These are phyloP conservation scores for Galaxea fascicularis DNA, from an alignment of 92 coral and sea anemone genomes.

Conservation along the genomic window DNA sequence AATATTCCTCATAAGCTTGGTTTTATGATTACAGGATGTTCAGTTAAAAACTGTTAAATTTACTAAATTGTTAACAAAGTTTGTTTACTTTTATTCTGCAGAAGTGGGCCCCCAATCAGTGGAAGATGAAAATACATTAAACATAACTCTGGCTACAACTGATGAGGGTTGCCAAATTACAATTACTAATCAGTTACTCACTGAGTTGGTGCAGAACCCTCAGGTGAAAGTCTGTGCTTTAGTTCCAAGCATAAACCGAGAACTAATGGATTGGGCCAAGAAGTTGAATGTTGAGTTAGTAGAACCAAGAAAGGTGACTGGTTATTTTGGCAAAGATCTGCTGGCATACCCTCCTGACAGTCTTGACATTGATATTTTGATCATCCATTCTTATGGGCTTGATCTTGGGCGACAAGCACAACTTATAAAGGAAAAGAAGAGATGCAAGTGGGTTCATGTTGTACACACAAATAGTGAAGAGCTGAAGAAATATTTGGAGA, in stretches of 20 bases:
- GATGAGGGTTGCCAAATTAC: slow-evolving; percentile 20
- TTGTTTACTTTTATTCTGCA: neutral
- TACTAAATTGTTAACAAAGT: too few relatives aligned
- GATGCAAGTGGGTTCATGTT: slow-evolving; percentile 38
- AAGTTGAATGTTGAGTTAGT: slow-evolving; percentile 26
- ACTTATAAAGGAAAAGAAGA: neutral
- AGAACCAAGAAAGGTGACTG: neutral
- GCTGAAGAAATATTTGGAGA: slow-evolving; percentile 15
- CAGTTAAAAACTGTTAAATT: too few relatives aligned
- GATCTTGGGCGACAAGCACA: slow-evolving; percentile 27
- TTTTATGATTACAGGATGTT: too few relatives aligned
- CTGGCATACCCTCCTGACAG: slow-evolving; percentile 31
- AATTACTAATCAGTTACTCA: slow-evolving; percentile 3
- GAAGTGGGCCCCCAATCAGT: neutral
- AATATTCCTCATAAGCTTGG: too few relatives aligned
- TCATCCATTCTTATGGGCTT: slow-evolving; percentile 22
- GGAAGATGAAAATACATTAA: neutral
- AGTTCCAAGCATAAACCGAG: slow-evolving; percentile 24
- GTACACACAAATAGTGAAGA: slow-evolving; percentile 34
- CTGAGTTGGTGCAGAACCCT: slow-evolving; percentile 27
- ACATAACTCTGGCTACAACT: slow-evolving; percentile 28
- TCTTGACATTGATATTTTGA: slow-evolving; percentile 36
- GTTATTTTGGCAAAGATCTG: neutral
- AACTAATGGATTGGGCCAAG: slow-evolving; percentile 23
- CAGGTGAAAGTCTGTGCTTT: slow-evolving; percentile 22